Conservation (phyloP, 2,888 invertebrate species). For the Hofmannophila pseudospretella region DNA sequence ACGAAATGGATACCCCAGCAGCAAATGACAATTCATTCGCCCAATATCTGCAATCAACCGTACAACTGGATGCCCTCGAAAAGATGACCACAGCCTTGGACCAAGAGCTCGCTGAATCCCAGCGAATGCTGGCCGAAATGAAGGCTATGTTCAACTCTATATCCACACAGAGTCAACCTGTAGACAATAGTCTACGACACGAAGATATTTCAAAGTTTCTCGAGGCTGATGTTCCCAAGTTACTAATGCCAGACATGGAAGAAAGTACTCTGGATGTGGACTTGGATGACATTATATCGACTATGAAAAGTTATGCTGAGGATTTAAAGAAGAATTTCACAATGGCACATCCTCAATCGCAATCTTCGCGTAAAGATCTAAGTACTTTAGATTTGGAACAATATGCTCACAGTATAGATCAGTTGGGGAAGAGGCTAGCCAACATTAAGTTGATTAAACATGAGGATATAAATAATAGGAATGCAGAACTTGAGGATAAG, state of each 20-base stretch:
- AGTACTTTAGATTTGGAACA: constrained; percentile 41
- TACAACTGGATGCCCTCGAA: constrained; percentile 51
- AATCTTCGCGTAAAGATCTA: constrained; percentile 11
- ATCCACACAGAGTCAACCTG: constrained; percentile 20
- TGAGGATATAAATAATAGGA: constrained; percentile 32
- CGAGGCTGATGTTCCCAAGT: constrained; percentile 42
- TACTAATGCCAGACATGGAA: constrained; percentile 53
- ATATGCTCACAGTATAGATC: constrained; percentile 51
- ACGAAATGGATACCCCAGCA: too few relatives aligned
- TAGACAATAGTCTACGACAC: constrained; percentile 27
- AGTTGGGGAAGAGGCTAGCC: constrained; percentile 49
- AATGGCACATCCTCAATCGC: constrained; percentile 19
- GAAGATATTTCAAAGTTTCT: constrained; percentile 52
- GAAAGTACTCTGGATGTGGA: constrained; percentile 39
- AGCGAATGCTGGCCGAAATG: constrained; percentile 52
- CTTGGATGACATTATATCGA: constrained; percentile 45
- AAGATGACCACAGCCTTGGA: constrained; percentile 53
- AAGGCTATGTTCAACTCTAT: constrained; percentile 44
- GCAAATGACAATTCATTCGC: too few relatives aligned
- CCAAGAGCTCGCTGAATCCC: constrained; percentile 53
- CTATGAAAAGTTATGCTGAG: constrained; percentile 52
- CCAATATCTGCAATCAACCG: constrained; percentile 45
- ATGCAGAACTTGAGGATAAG: constrained; percentile 49
- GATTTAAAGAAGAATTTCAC: constrained; percentile 45
- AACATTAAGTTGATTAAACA: constrained; percentile 44